Base-by-base conservation (phyloP, 1,140 invertebrate species). In the Thalassaphorura encarpata region DNA sequence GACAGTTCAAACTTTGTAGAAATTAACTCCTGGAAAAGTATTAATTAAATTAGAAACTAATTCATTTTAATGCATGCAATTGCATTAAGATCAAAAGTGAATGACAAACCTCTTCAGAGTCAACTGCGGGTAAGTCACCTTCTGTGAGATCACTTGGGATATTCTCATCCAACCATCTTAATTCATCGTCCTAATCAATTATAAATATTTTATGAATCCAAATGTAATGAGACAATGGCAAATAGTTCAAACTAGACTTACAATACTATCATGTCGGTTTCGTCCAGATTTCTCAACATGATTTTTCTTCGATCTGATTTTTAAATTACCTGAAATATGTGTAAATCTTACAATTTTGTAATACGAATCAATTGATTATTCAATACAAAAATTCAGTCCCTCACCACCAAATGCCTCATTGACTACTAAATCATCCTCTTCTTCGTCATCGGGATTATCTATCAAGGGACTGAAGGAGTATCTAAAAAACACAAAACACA, bases 401-500 rank as follows among this genome's bases (percentile, higher is more conserved):
- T 24, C 66, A 66, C 69, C 70, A 79, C 77, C 85, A 73, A 87
- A 89, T 2, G 85, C 83, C 74, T 90, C 85, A 69, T 84, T 87
- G 39, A 89, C 81, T 67, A 88, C 80, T 57, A 84, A 80, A 68
- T 89, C 86, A 64, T 87, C 83, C 68, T 87, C 85, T 56, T 84
- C 80, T 33, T 87, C 83, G 52, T 80, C 78, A 41, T 80, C 78
- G 13, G 83, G 78, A 69, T 87, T 82, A 75, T 95, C 90, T 6
- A 93, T 72, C 21, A 96, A 74, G 40, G 90, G 89, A 8, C 89
- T 90, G 73, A 95, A 95, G 2, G 91, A 90, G 75, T 93, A 95
- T 61, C 80, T 79, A 13, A 1, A 54, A 51, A 26, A 36, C 5
- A 6, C 27, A 23, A 33, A 13, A 40, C 0, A 56, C 26, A 27